phyloP scores from a whole-genome alignment of 2,113 vertebrate species.

The Strix uralensis region DNA sequence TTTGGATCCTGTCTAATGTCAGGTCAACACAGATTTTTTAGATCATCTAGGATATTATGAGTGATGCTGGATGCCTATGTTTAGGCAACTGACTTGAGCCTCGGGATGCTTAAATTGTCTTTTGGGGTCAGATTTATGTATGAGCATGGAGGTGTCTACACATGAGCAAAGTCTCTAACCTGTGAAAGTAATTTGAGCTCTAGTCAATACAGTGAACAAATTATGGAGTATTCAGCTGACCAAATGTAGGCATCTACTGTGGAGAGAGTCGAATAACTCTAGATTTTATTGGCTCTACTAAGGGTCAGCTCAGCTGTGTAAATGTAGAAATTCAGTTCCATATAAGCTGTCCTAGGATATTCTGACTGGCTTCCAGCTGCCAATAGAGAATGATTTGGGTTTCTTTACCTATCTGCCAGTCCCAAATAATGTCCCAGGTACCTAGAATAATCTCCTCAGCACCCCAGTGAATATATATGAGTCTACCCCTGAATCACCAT shows the following conservation, averaged over 20 bases:
- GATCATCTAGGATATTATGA: neutral
- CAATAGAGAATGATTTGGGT: neutral
- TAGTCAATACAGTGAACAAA: neutral
- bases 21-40: neutral
- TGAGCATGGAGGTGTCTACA: neutral
- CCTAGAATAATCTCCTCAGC: neutral
- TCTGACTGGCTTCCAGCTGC: neutral
- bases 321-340: neutral
- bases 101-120: neutral
- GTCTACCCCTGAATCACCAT: neutral
- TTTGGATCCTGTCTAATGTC: neutral
- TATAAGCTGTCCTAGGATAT: neutral
- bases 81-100: neutral
- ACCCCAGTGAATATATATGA: neutral
- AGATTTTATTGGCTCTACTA: neutral
- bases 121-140: neutral
- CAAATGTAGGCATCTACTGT: neutral
- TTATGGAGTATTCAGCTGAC: neutral
- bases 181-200: neutral
- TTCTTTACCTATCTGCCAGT: neutral
- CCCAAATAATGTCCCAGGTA: neutral
- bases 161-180: neutral
- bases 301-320: neutral
- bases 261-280: neutral
- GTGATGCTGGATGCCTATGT: neutral